Base-by-base conservation (phyloP, 2,797 vertebrate genomes). In the Chromis chromis region DNA sequence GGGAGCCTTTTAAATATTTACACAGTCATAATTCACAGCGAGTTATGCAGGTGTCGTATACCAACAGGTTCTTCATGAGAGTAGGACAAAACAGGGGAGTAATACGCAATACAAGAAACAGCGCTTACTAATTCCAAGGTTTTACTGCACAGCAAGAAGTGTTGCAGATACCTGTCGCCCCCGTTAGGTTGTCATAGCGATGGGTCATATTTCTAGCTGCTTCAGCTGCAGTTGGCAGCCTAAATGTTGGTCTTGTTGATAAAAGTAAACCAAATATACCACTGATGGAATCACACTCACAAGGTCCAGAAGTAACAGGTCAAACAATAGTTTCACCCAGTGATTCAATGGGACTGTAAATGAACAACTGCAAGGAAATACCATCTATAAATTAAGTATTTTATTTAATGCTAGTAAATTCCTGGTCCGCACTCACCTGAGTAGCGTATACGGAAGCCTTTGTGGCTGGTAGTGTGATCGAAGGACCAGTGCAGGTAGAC, bases 401-500 rank as follows among this genome's bases (percentile, higher is more conserved):
- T 24, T 11, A 64, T 14, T 27, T 22, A 0, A 27, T 24, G 28
- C 21, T 1, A 9, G 4, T 19, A 6, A 27, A 36, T 19, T 7
- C 0, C 22, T 27, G n/a, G 4, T 70, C 14, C 19, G 33, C 13
- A 65, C 44, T 84, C 60, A 99, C 98, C 98, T 5, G 96, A 96
- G 86, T 99, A 99, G 31, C 96, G 97, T 66, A 99, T 98, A 82
- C 96, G 96, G 92, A 99, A 99, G 53, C 98, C 98, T 90, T 99
- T 99, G 87, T 97, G 96, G 84, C 95, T 98, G 86, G 97, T 96
- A 13, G 97, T 96, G 0, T 99, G 97, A 83, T 99, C 98, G 3
- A 98, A 99, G 27, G 98, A 97, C 98, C 98, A 99, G 73, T 98
- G 98, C 68, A 99, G 94, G 84, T 97, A 98, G 59, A 98, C 97